phyloP scores from a whole-genome alignment of 1,140 invertebrate genomes.

The Listronotus bonariensis region DNA sequence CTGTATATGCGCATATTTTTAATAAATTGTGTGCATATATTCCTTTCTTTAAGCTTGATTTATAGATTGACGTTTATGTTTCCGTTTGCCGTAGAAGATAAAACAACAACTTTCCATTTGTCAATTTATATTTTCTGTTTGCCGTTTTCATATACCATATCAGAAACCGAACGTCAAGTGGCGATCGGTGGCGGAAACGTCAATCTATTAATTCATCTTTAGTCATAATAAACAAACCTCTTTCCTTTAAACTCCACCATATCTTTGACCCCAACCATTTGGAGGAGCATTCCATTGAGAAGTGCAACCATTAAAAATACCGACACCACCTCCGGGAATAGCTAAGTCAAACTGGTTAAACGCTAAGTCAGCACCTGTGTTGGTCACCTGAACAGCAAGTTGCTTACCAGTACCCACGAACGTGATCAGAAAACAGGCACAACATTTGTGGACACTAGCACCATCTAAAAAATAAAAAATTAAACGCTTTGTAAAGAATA shows the following conservation, averaged over 20 bases:
- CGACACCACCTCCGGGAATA: constrained; percentile 21
- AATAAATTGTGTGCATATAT: too few species aligned
- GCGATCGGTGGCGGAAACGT: too few species aligned
- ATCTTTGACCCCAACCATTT: constrained; percentile 13
- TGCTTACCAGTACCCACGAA: constrained; percentile 7
- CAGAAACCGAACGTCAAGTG: too few species aligned
- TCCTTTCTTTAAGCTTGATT: too few species aligned
- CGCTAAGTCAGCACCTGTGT: constrained; percentile 1
- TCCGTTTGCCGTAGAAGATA: too few species aligned
- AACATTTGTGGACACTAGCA: constrained; percentile 1
- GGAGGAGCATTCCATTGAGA: constrained; percentile 18
- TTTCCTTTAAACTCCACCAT: constrained; percentile 5
- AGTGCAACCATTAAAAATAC: constrained; percentile 9
- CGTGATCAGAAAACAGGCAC: constrained; percentile 7
- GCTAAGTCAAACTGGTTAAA: constrained; percentile 29
- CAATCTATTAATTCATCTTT: too few species aligned
- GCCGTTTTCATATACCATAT: too few species aligned
- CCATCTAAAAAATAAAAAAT: constrained; percentile 13
- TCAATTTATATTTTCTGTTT: too few species aligned
- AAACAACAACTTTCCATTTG: too few species aligned
- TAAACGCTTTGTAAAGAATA: too few species aligned
- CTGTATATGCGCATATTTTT: too few species aligned
- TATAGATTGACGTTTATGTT: too few species aligned
- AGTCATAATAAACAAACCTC: constrained; percentile 7
- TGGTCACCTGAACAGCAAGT: constrained; percentile 10